phyloP scores from a whole-genome alignment of 2,113 vertebrate genomes.

The Hyperoodon ampullatus region DNA sequence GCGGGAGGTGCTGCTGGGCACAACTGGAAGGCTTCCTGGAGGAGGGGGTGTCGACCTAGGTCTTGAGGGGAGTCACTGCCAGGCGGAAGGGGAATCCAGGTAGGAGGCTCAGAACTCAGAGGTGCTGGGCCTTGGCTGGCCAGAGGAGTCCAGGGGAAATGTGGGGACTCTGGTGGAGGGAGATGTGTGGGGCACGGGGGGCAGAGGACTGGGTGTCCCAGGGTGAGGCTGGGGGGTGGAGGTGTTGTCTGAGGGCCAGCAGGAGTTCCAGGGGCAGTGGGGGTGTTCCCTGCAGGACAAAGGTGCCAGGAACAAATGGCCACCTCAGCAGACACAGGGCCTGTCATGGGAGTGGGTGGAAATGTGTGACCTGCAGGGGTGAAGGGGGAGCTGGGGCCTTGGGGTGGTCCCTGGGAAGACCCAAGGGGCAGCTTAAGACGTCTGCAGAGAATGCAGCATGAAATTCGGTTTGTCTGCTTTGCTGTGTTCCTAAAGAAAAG shows the following conservation, averaged over 20 bases:
- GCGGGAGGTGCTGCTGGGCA: background rate
- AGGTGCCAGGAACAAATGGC: accelerated
- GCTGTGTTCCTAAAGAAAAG: background rate
- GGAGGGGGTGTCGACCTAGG: background rate
- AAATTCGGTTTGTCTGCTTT: background rate
- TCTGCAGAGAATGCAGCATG: accelerated
- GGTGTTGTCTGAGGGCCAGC: background rate
- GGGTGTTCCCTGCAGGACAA: background rate
- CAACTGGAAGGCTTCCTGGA: background rate
- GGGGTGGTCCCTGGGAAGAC: background rate
- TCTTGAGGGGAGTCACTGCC: background rate
- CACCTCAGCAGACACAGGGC: no score
- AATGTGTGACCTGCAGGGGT: accelerated
- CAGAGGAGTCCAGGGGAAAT: background rate
- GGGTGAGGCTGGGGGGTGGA: background rate
- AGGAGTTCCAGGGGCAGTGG: background rate
- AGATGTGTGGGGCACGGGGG: accelerated
- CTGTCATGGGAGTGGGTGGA: background rate
- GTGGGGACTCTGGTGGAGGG: background rate
- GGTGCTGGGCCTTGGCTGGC: background rate
- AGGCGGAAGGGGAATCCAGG: background rate
- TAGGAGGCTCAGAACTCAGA: accelerated
- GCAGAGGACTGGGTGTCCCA: accelerated
- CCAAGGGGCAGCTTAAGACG: no score
- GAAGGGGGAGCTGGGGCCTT: background rate